phyloP scores from a whole-genome alignment of 2,113 vertebrate genomes.

The Mustela lutreola region DNA sequence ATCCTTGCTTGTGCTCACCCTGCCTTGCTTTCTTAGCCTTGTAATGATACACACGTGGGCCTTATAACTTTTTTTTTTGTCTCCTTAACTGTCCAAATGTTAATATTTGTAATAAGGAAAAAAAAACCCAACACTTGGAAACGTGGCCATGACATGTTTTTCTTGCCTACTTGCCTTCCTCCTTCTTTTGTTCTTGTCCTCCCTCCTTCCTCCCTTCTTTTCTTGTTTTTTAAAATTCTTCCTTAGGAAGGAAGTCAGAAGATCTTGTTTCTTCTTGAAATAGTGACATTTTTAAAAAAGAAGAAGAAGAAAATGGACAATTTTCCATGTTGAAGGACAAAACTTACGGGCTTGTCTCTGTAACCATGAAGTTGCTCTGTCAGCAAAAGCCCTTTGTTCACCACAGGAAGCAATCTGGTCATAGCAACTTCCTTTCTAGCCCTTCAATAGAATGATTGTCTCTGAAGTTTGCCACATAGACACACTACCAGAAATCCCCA shows the following conservation, averaged over 20 bases:
- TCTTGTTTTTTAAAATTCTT: not conserved
- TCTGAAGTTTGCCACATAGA: conserved; percentile 69
- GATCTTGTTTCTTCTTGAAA: conserved; percentile 32
- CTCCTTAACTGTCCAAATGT: not conserved
- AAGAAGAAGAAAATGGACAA: not conserved
- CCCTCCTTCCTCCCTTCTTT: not conserved
- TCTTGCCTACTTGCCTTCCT: not conserved
- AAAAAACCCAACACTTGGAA: not conserved
- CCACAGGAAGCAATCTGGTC: conserved; percentile 78
- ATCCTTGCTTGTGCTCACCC: not conserved
- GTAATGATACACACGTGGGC: not conserved
- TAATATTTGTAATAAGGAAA: conserved; percentile 10
- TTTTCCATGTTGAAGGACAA: conserved; percentile 48
- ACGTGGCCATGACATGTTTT: not conserved
- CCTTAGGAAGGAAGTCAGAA: conserved; percentile 4
- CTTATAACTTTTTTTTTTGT: not conserved
- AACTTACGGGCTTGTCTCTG: conserved; percentile 15
- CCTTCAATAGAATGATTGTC: conserved; percentile 68
- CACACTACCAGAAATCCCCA: conserved; percentile 51
- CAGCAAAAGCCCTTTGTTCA: conserved; percentile 75
- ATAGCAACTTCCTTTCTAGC: conserved; percentile 75
- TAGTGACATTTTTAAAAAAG: not conserved
- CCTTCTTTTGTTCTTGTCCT: not conserved
- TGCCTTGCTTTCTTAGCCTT: not conserved
- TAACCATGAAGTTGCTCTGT: conserved; percentile 36